Evolutionary conservation across 2,113 vertebrate genomes (phyloP), one percentile per base, ranked within the genome.

Genomic region (Aspidoscelis tigris): DNA sequence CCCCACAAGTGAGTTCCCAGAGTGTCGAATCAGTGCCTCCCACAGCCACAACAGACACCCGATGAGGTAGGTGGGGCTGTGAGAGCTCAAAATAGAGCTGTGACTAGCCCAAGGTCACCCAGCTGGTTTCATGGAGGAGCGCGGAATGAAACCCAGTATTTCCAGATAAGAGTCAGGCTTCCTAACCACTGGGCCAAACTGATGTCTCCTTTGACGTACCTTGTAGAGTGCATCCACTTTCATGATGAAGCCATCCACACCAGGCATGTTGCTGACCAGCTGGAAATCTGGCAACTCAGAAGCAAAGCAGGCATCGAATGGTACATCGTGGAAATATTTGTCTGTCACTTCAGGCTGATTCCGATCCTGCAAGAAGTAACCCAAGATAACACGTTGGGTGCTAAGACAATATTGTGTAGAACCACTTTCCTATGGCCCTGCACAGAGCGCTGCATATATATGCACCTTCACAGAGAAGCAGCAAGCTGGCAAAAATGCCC

Each of bases 211-310:
- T 61, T 18, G 7, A 87, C 83, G 0, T 65, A 99, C 99, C 97
- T 99, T 99, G 75, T 99, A 99, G 39, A 99, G 98, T 2, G 99
- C 98, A 10, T 99, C 98, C 0, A 99, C 99, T 92, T 98, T 99
- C 95, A 99, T 97, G 26, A 96, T 98, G 58, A 99, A 99, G 53
- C 99, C 99, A 5, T 99, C 98, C 3, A 99, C 97, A 0, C 99
- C 99, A 0, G 98, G 98, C 97, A 98, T 98, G 90, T 92, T 95
- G 11, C 95, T 93, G 89, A 99, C 94, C 0, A 93, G 80, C 3
- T 97, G 97, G 78, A 98, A 96, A 88, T 98, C 98, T 0, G 97
- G 88, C 55, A 96, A 81, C 39, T 99, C 98, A 0, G 97, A 97
- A 7, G 97, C 97, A n/a, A 99, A 98, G 83, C 94, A 93, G 41